A percentile compares a stretch with the other conserved stretches of the same genome.
Evolutionary conservation across 2,113 vertebrate genomes (phyloP).

Genomic region (Malurus melanocephalus): DNA sequence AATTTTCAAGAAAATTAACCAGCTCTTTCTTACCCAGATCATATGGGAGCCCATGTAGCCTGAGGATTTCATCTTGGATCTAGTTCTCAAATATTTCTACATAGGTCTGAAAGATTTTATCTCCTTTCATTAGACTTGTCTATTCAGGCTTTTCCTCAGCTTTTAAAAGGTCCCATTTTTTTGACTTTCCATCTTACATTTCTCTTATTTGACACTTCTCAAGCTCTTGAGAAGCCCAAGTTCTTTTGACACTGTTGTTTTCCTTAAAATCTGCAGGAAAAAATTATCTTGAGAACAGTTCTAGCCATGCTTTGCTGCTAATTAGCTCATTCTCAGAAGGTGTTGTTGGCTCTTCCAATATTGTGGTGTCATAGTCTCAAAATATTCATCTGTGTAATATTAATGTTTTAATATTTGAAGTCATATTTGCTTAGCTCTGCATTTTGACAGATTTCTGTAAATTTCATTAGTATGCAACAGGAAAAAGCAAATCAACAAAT

Average conservation of each 20-base stretch:
- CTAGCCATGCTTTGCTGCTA: neutral
- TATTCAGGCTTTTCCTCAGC: neutral
- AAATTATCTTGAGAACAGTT: neutral
- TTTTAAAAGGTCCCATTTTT: neutral
- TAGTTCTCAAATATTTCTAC: conserved; percentile 3
- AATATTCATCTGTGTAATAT: neutral
- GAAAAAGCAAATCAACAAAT: neutral
- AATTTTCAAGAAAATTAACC: conserved; percentile 63
- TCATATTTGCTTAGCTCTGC: neutral
- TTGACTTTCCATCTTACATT: neutral
- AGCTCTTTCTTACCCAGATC: conserved; percentile 43
- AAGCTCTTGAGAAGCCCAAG: neutral
- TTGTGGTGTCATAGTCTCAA: neutral
- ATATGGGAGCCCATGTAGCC: conserved; percentile 39
- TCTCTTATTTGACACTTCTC: neutral
- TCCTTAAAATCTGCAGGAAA: conserved; percentile 1
- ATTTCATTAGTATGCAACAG: neutral
- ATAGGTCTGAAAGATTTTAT: conserved; percentile 28
- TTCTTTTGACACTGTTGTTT: conserved; percentile 15
- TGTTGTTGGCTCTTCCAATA: neutral
- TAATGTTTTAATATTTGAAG: neutral
- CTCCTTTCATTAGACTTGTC: conserved; percentile 8
- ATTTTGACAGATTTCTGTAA: conserved; percentile 3
- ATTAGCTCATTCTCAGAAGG: conserved; percentile 37
- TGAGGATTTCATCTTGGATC: conserved; percentile 45